phyloP scores from a whole-genome alignment of 2,797 vertebrate species.

The Columba guinea region DNA sequence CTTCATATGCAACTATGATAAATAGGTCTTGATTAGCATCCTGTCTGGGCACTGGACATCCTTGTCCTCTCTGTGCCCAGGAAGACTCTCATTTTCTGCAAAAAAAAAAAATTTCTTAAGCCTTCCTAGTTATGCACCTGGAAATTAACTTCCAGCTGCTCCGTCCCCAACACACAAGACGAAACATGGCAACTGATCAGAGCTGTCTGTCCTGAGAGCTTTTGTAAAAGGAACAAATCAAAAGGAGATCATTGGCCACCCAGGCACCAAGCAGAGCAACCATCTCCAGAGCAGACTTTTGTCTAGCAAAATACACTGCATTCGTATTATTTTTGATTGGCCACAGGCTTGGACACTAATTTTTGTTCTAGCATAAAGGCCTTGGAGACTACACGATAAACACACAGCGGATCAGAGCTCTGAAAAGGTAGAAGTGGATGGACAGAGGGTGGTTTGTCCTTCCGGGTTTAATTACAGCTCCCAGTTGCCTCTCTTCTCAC shows the following conservation, averaged over 20 bases:
- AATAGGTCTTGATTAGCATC: background rate
- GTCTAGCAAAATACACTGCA: background rate
- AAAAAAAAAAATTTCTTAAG: background rate
- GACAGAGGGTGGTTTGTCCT: background rate
- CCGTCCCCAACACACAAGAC: background rate
- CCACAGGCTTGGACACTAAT: fast-evolving
- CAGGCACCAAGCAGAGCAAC: background rate
- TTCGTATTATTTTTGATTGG: background rate
- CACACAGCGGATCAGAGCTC: background rate
- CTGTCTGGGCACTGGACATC: background rate
- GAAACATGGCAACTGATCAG: background rate
- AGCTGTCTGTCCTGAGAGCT: background rate
- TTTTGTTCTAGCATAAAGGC: background rate
- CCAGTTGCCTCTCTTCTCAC: background rate
- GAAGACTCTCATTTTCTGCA: background rate
- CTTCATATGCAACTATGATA: background rate
- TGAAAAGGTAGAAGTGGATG: background rate
- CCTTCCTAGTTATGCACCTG: background rate
- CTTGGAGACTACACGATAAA: background rate
- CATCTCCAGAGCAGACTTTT: background rate
- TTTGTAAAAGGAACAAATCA: background rate
- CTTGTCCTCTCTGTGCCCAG: background rate
- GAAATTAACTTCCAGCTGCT: background rate
- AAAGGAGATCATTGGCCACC: background rate
- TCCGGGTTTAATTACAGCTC: background rate